Evolutionary conservation across 1,140 invertebrate species (phyloP), one percentile per base, ranked within the genome.

Genomic region (Notospermus geniculatus): DNA sequence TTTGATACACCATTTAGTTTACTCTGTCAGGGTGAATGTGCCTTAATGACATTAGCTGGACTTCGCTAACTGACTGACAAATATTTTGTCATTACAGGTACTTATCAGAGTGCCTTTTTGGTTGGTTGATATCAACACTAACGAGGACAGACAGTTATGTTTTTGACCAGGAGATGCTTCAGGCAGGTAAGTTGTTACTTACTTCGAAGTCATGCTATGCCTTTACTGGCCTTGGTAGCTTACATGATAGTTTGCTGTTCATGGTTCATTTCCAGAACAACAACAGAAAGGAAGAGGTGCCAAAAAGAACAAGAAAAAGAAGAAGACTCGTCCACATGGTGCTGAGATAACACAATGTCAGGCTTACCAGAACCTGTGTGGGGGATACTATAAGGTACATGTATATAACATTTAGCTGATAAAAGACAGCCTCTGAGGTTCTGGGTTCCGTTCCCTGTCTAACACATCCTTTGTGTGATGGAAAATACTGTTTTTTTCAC

Each of bases 31-130:
- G 41, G 15, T n/a, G n/a, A n/a, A n/a, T n/a, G n/a, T n/a, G n/a
- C n/a, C n/a, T n/a, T n/a, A n/a, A n/a, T n/a, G n/a, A n/a, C n/a
- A n/a, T n/a, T n/a, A n/a, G n/a, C n/a, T n/a, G n/a, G n/a, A n/a
- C n/a, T n/a, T n/a, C n/a, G n/a, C n/a, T n/a, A n/a, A n/a, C n/a
- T n/a, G n/a, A n/a, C n/a, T n/a, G n/a, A n/a, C n/a, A n/a, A n/a
- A n/a, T 39, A 17, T 43, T 60, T 43, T 63, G 45, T 65, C 30
- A 32, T 58, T 66, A 9, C 71, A 90, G 89, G 89, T 97, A 98
- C 81, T 82, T 97, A 27, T 94, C 94, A 80, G 94, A 98, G 83
- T 93, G 95, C 80, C 82, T 98, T 2, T 97, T 93, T 76, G 91
- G 91, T 11, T 97, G 94, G 91, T 80, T 97, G 29, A 88, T 93